Percentiles rank a stretch among this genome's conserved stretches.
phyloP scores from a whole-genome alignment of 2,113 vertebrate genomes.

The Azemiops feae region DNA sequence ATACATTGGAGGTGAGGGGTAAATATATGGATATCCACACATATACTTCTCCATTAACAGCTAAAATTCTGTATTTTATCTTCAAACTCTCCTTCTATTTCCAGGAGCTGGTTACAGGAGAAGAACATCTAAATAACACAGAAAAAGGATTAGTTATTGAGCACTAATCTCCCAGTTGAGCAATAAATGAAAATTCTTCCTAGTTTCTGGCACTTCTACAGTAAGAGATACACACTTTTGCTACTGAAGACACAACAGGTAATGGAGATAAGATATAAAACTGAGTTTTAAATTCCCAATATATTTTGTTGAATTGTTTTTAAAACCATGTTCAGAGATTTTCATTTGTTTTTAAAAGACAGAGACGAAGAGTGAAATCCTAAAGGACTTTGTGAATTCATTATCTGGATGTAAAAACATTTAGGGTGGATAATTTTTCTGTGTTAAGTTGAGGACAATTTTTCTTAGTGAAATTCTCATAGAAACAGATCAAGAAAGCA shows the following conservation, averaged over 20 bases:
- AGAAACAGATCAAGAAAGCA: not conserved
- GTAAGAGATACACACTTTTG: not conserved
- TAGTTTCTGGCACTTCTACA: not conserved
- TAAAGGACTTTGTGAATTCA: not conserved
- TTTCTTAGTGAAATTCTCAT: not conserved
- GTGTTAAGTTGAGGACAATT: not conserved
- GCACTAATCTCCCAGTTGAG: constrained; percentile 4
- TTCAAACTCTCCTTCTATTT: constrained; percentile 11
- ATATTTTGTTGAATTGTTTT: not conserved
- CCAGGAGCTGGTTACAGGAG: not conserved
- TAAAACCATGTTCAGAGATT: not conserved
- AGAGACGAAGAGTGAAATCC: not conserved
- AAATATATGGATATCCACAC: not conserved
- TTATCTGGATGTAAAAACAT: not conserved
- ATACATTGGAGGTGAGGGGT: not conserved
- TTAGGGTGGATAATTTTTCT: not conserved
- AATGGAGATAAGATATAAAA: not conserved
- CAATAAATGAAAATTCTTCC: constrained; percentile 12
- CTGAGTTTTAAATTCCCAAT: not conserved
- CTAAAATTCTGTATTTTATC: constrained; percentile 10
- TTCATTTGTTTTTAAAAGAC: not conserved
- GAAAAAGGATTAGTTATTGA: not conserved
- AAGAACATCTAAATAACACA: constrained; percentile 6
- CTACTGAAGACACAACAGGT: not conserved
- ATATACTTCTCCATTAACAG: not conserved